Conservation (phyloP, 2,113 vertebrate species). For the Tyrannus savana region DNA sequence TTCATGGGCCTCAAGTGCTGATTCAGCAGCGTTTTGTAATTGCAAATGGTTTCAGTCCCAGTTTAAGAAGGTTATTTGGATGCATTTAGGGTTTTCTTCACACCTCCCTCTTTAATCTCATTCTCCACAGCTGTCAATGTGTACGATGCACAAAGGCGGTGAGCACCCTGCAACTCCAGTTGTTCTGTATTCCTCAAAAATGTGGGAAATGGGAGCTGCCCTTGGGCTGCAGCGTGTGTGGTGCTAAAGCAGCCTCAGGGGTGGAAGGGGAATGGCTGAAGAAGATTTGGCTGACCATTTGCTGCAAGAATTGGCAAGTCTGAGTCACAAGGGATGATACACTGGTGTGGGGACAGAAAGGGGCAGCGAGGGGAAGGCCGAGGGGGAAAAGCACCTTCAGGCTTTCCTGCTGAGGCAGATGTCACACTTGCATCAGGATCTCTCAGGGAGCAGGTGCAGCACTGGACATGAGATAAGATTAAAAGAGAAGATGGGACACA, state of each 20-base stretch:
- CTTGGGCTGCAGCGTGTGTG: neutral
- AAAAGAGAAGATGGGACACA: neutral
- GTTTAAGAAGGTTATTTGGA: neutral
- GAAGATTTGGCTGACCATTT: neutral
- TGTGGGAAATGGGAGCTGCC: neutral
- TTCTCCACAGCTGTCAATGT: neutral
- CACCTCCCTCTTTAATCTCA: neutral
- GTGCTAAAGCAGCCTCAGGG: neutral
- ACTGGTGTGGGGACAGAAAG: neutral
- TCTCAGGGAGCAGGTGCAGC: neutral
- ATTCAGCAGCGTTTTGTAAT: neutral
- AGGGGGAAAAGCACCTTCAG: neutral
- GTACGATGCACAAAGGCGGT: neutral
- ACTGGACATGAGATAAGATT: neutral
- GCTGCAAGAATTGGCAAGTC: neutral
- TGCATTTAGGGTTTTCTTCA: neutral
- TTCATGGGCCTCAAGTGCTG: neutral
- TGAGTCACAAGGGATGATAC: neutral
- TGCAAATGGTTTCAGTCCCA: neutral
- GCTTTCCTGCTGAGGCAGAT: neutral
- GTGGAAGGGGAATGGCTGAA: neutral
- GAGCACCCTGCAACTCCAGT: neutral
- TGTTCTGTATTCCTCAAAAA: neutral
- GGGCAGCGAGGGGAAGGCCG: neutral
- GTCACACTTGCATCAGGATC: neutral